phyloP scores from a whole-genome alignment of 2,113 vertebrate species.

The Phainopepla nitens region DNA sequence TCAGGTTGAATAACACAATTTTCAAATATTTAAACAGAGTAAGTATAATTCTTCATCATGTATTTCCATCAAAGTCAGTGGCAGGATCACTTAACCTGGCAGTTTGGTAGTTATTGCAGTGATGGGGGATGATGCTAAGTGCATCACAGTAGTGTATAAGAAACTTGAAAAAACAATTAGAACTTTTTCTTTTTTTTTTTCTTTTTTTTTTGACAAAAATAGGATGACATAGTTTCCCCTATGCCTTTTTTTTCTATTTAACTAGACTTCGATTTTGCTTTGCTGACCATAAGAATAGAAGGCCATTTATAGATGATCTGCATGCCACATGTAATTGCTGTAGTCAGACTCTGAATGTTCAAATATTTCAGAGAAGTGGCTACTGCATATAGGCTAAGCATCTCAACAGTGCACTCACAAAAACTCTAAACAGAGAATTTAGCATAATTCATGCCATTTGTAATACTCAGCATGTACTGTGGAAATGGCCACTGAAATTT shows the following conservation, averaged over 20 bases:
- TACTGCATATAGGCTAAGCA: not conserved
- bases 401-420: not conserved
- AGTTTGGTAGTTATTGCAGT: not conserved
- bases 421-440: not conserved
- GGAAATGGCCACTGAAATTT: not conserved
- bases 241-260: not conserved
- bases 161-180: too few relatives aligned
- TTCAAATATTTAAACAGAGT: not conserved
- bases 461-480: not conserved
- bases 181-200: too few relatives aligned
- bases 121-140: not conserved
- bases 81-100: not conserved
- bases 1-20: not conserved
- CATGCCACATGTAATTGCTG: not conserved
- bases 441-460: not conserved
- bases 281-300: not conserved
- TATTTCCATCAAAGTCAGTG: not conserved
- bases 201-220: not conserved
- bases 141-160: not conserved
- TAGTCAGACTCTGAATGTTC: not conserved
- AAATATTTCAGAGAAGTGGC: not conserved
- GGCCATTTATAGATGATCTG: not conserved
- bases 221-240: not conserved
- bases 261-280: not conserved
- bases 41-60: not conserved